Evolutionary conservation across 2,113 vertebrate genomes (phyloP).

Genomic region (Tragelaphus scriptus): DNA sequence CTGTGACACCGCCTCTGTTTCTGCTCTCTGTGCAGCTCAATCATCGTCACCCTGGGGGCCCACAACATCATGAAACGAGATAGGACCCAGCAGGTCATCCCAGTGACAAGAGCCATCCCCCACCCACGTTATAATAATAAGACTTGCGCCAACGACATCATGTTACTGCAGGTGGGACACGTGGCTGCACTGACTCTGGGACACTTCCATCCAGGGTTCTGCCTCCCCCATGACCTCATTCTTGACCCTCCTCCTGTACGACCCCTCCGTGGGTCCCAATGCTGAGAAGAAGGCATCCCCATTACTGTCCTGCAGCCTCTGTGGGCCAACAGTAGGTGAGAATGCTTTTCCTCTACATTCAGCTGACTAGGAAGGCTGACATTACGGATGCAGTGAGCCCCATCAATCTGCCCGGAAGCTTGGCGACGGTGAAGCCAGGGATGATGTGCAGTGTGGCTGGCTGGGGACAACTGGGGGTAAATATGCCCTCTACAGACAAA

Average conservation of each 20-base stretch:
- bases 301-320: neutral
- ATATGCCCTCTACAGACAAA: accelerated
- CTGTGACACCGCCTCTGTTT: no score
- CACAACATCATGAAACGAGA: no score
- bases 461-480: neutral
- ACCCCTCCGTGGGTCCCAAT: neutral
- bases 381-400: accelerated
- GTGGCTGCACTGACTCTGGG: no score
- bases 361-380: neutral
- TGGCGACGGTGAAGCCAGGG: accelerated
- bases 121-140: accelerated
- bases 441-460: neutral
- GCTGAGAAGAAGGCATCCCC: neutral
- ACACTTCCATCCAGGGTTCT: no score
- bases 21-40: neutral
- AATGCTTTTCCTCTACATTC: neutral
- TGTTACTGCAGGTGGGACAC: no score
- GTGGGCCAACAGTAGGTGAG: no score
- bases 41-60: no score
- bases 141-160: accelerated
- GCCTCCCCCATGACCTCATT: no score
- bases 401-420: neutral
- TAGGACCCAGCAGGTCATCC: no score
- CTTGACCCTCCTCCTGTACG: no score
- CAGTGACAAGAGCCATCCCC: accelerated